Percentiles rank a stretch among this genome's conserved stretches.
Conservation (phyloP, 2,888 invertebrate species). For the Dasysyrphus tricinctus region DNA sequence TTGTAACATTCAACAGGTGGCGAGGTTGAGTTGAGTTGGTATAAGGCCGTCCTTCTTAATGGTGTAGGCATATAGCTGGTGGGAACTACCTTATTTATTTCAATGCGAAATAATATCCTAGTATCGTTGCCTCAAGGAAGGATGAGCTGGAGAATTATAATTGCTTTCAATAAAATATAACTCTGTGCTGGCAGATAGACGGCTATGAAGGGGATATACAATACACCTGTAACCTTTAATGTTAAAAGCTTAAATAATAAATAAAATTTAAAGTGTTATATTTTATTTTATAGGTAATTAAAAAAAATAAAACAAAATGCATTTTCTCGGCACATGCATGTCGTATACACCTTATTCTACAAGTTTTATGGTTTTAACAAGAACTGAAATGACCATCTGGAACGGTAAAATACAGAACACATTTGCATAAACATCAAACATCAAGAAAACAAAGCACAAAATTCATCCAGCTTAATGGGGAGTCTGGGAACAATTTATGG, state of each 20-base stretch:
- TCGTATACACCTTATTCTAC: neutral
- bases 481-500: neutral
- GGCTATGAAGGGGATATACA: too few species aligned
- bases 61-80: neutral
- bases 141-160: neutral
- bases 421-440: neutral
- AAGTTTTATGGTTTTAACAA: neutral
- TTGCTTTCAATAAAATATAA: conserved; percentile 6
- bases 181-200: neutral
- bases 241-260: neutral
- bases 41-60: neutral
- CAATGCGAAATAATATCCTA: conserved; percentile 5
- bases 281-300: neutral
- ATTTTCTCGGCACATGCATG: neutral
- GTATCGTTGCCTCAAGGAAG: neutral
- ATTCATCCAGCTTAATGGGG: neutral
- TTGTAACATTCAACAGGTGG: neutral
- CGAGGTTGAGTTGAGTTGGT: neutral
- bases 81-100: neutral
- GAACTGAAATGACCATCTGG: neutral
- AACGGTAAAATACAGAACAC: neutral
- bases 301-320: neutral
- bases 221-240: neutral
- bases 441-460: neutral
- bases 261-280: neutral